Evolutionary conservation across 1,140 invertebrate genomes (phyloP), one percentile per base, ranked within the genome.

Genomic region (Prorops nasuta): DNA sequence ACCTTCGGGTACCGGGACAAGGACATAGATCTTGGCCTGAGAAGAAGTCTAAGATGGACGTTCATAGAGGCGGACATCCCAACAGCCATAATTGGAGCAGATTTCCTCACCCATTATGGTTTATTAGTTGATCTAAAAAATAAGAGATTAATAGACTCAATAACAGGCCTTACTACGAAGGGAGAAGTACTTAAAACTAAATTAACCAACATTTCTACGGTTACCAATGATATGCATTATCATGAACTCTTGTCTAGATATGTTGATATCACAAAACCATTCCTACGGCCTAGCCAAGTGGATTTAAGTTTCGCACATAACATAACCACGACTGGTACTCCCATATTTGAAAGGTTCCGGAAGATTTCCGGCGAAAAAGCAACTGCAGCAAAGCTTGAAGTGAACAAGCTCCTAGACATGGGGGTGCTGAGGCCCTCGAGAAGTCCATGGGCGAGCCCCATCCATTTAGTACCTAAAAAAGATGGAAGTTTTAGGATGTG

Each of bases 401-500:
- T 50, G 12, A 3, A 42, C 3, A 12, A 10, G 0, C 19, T 19
- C 19, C 1, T 50, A 8, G 22, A 43, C 15, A 2, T 10, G 1
- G 49, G 35, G 12, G 39, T 38, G 20, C 17, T 16, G 19, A 16
- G 39, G 15, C 39, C 31, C 0, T 50, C 48, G 1, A 40, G 24
- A 10, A 44, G 40, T 18, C 35, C 20, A 6, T 51, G 48, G 47
- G 40, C 48, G 1, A 19, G 12, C 9, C 48, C 50, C 3, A 14
- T 56, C 7, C 49, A 56, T 15, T 9, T 56, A 4, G 53, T 51
- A 3, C 17, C n/a, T 2, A 53, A 53, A 40, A 54, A 54, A 36
- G 42, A 48, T 14, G 47, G 36, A 1, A 9, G 12, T 28, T 54
- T 34, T 36, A 34, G 56, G 14, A 15, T 35, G 4, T 46, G 36